Base-by-base conservation (phyloP, 2,113 vertebrate genomes). In the Macaca nemestrina region DNA sequence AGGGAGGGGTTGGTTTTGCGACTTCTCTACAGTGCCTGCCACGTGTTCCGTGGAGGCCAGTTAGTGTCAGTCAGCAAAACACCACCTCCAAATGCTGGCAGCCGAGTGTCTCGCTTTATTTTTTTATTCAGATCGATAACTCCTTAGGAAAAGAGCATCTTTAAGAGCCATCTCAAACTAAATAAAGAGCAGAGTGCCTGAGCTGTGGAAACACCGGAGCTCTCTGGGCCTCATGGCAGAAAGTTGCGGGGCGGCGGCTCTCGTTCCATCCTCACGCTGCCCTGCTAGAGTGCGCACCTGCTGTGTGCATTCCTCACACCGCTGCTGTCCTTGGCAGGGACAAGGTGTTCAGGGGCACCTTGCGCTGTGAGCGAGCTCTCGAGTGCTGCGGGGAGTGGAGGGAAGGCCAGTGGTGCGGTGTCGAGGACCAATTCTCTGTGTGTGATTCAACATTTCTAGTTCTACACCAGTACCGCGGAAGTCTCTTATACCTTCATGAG, bases 251-350 rank as follows among this genome's bases (percentile, higher is more conserved):
- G 78, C 38, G 6, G 43, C 16, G 27, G 30, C 22, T 2, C 48
- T 8, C 52, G 2, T 25, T 22, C 4, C 20, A 16, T 38, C 78
- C 25, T 50, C 40, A 23, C 11, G 1, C 50, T 40, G 11, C 48
- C 17, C 6, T 45, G 35, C 25, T 48, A 30, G 78, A 55, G 38
- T 3, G 1, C 0, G 2, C 8, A 20, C 30, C 2, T 38, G 9
- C 30, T 16, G 11, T 32, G 16, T 32, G 38, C 25, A 25, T 59
- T 43, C 59, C 27, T 75, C 64, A 38, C 23, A 2, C 23, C 25
- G 10, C 10, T 40, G 50, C 35, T 27, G 32, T 70, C 27, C 89
- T 64, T 73, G 72, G 16, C 23, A 45, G 11, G 85, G 64, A 75
- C 64, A 14, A 45, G 45, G 45, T 45, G 35, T 50, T 30, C n/a